Conservation (phyloP, 2,888 invertebrate genomes). For the Globia sparganii region DNA sequence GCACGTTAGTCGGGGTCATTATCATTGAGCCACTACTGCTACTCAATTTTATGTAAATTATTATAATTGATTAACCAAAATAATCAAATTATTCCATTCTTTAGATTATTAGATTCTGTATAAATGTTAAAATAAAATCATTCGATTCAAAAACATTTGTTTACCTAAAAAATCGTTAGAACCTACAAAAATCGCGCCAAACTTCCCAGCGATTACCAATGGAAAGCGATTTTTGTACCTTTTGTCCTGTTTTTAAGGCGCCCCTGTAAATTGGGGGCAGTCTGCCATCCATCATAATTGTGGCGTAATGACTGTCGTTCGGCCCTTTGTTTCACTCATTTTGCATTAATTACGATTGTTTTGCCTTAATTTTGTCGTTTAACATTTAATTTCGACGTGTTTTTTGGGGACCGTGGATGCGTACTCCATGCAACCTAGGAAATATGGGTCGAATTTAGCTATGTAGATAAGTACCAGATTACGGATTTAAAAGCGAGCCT, state of each 20-base stretch:
- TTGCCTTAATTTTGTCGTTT: constrained; percentile 47
- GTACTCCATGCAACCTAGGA: no score
- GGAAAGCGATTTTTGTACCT: constrained; percentile 76
- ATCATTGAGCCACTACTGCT: no score
- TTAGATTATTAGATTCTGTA: no score
- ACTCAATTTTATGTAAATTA: no score
- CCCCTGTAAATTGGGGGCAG: constrained; percentile 73
- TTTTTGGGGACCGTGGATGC: no score
- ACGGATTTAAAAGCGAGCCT: no score
- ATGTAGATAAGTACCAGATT: not conserved
- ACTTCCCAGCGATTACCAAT: constrained; percentile 75
- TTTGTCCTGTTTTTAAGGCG: constrained; percentile 75
- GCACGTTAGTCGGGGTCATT: no score
- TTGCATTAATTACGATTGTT: constrained; percentile 58
- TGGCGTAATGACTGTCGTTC: constrained; percentile 79
- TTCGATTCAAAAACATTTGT: not conserved
- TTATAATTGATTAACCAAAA: no score
- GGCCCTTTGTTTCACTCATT: constrained; percentile 70
- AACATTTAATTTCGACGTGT: constrained; percentile 33
- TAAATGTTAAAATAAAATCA: not conserved
- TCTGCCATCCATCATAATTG: constrained; percentile 84
- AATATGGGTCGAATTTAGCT: not conserved
- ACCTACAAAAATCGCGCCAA: constrained; percentile 52
- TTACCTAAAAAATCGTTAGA: not conserved
- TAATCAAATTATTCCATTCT: no score